A percentile compares a stretch with the other conserved stretches of the same genome.
Conservation (phyloP, 2,888 invertebrate genomes). For the Meta bourneti region DNA sequence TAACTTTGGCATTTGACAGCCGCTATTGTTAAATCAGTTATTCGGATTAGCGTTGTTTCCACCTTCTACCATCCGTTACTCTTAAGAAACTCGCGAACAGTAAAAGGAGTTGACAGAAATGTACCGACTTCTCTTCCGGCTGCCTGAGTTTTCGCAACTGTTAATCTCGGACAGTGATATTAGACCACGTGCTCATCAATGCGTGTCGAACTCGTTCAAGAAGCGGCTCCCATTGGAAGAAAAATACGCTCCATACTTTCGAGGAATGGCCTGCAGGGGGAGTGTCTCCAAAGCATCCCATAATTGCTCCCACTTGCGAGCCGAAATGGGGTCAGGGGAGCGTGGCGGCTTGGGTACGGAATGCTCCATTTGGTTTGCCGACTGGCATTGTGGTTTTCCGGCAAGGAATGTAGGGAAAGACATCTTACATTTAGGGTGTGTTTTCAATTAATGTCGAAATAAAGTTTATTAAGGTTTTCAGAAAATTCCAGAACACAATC, state of each 20-base stretch:
- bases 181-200: neutral
- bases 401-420: no score
- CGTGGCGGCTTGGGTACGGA: slow-evolving; percentile 55
- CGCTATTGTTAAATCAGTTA: slow-evolving; percentile 22
- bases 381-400: no score
- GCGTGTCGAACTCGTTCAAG: slow-evolving; percentile 18
- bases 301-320: slow-evolving; percentile 12
- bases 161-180: slow-evolving; percentile 19
- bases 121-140: slow-evolving; percentile 19
- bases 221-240: neutral
- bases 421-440: no score
- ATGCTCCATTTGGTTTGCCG: slow-evolving; percentile 53
- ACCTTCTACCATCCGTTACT: neutral
- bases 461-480: no score
- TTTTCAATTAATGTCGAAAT: no score
- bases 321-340: slow-evolving; percentile 37
- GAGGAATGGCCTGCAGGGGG: slow-evolving; percentile 54
- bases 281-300: slow-evolving; percentile 48
- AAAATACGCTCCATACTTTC: neutral
- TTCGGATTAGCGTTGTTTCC: slow-evolving; percentile 3
- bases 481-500: no score
- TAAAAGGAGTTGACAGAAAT: neutral
- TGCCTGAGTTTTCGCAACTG: slow-evolving; percentile 9
- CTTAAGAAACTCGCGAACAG: neutral
- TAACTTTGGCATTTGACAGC: no score